Conservation (phyloP, 2,888 invertebrate genomes). For the Neuroscelio doddi region DNA sequence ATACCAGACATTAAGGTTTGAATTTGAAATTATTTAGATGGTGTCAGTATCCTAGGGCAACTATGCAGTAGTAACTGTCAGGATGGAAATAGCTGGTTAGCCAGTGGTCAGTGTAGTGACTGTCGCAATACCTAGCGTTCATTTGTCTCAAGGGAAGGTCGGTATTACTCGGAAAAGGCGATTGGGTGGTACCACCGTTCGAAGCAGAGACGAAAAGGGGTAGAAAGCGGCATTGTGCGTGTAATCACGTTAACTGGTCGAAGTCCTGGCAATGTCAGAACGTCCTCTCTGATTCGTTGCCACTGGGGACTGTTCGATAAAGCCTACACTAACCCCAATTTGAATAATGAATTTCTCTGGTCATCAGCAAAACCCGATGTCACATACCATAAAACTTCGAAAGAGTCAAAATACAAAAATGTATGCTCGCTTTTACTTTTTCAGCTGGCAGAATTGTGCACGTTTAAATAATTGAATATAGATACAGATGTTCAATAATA, state of each 20-base stretch:
- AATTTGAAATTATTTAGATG: slow-evolving; percentile 50
- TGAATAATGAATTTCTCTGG: slow-evolving; percentile 55
- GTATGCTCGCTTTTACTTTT: slow-evolving; percentile 43
- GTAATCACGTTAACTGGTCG: slow-evolving; percentile 63
- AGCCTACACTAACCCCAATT: slow-evolving; percentile 51
- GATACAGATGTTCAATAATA: no score
- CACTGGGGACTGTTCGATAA: slow-evolving; percentile 44
- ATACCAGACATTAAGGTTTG: slow-evolving; percentile 19
- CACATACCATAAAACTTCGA: slow-evolving; percentile 38
- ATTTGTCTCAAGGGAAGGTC: slow-evolving; percentile 59
- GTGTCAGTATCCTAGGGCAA: slow-evolving; percentile 54
- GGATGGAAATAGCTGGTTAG: slow-evolving; percentile 58
- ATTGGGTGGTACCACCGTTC: slow-evolving; percentile 45
- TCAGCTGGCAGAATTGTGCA: slow-evolving; percentile 40
- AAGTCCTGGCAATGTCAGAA: slow-evolving; percentile 49
- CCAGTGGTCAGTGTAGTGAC: slow-evolving; percentile 49
- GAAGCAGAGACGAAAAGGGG: slow-evolving; percentile 53
- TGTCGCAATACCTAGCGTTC: slow-evolving; percentile 54
- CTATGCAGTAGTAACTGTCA: slow-evolving; percentile 61
- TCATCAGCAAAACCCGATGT: slow-evolving; percentile 45
- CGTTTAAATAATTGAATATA: not conserved
- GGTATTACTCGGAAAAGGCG: slow-evolving; percentile 47
- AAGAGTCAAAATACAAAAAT: slow-evolving; percentile 47
- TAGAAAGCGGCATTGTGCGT: slow-evolving; percentile 61
- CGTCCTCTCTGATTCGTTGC: slow-evolving; percentile 49